Conservation (phyloP, 2,797 vertebrate genomes). For the Danio tinwini region DNA sequence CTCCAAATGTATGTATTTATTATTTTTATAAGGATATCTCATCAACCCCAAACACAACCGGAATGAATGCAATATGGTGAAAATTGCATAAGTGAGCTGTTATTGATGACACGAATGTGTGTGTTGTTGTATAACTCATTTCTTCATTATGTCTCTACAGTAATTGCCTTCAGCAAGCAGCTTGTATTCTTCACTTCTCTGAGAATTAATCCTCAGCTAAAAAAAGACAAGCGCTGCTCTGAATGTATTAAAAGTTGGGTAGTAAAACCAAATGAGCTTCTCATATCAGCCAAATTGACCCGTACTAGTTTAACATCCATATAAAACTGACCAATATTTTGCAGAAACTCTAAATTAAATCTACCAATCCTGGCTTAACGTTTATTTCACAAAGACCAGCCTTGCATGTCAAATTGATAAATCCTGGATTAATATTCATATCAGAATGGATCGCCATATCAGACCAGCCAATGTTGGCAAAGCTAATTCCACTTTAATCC, state of each 20-base stretch:
- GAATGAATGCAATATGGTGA: neutral
- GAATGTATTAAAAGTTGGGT: slow-evolving; percentile 4
- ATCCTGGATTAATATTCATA: slow-evolving; percentile 14
- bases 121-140: neutral
- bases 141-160: slow-evolving; percentile 9
- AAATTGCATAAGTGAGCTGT: neutral
- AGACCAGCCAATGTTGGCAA: slow-evolving; percentile 8
- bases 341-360: slow-evolving; percentile 17
- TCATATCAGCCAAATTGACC: slow-evolving; percentile 12
- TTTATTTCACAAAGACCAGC: slow-evolving; percentile 1
- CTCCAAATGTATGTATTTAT: neutral
- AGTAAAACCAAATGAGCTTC: slow-evolving; percentile 19
- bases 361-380: slow-evolving; percentile 12
- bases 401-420: slow-evolving; percentile 15
- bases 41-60: neutral
- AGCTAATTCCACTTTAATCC: slow-evolving; percentile 15
- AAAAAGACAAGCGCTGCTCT: slow-evolving; percentile 5
- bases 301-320: neutral
- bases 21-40: too few species aligned
- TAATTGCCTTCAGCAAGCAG: slow-evolving; percentile 17
- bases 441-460: neutral
- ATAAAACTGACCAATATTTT: slow-evolving; percentile 3
- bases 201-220: slow-evolving; percentile 7
- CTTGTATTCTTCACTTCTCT: neutral
- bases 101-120: neutral